phyloP scores from a whole-genome alignment of 2,797 vertebrate genomes.

The Muraenolepis orangiensis region DNA sequence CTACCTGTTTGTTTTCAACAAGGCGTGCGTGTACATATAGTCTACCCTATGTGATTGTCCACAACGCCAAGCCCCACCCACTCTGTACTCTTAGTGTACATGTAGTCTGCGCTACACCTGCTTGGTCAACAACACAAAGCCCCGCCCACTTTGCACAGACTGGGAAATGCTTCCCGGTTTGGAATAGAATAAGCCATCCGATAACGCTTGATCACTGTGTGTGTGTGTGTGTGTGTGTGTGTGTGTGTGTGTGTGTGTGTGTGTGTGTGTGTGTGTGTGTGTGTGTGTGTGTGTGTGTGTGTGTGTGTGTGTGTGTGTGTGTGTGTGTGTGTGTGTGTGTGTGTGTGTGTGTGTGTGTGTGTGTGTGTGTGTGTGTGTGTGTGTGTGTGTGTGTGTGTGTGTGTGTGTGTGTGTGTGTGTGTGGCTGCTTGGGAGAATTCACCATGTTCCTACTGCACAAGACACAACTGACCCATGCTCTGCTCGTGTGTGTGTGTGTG shows the following conservation, averaged over 20 bases:
- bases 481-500: slow-evolving; percentile 7
- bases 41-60: too few relatives aligned
- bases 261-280: too few relatives aligned
- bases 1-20: too few relatives aligned
- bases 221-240: neutral
- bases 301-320: slow-evolving; percentile 20
- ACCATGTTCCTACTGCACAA: slow-evolving; percentile 20
- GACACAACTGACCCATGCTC: slow-evolving; percentile 1
- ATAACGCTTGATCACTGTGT: slow-evolving; percentile 7
- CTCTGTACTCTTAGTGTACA: too few relatives aligned
- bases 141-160: slow-evolving; percentile 42
- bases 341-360: slow-evolving; percentile 13
- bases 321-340: slow-evolving; percentile 7
- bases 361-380: too few relatives aligned
- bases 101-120: too few relatives aligned
- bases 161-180: slow-evolving; percentile 47
- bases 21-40: too few relatives aligned
- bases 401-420: slow-evolving; percentile 20
- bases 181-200: slow-evolving; percentile 61
- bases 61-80: too few relatives aligned
- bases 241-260: slow-evolving; percentile 17
- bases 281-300: too few relatives aligned
- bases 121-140: slow-evolving; percentile 6
- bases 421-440: slow-evolving; percentile 30
- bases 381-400: neutral